Base-by-base conservation (phyloP, 1,140 invertebrate species). In the Bombus waltoni region DNA sequence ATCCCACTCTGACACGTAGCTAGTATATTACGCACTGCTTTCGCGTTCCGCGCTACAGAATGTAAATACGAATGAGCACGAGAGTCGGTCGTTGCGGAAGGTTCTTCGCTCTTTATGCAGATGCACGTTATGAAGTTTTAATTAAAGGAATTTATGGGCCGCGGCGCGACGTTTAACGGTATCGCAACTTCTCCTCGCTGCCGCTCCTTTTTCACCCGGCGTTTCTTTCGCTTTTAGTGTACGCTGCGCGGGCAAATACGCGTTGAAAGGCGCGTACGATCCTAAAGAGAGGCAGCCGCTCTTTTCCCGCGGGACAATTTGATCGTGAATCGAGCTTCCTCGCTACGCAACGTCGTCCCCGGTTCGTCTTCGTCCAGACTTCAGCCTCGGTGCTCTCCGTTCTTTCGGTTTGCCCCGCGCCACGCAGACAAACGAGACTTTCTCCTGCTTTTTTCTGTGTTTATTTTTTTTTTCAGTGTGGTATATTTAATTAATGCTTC, bases 141-240 rank as follows among this genome's bases (percentile, higher is more conserved):
- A 91, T 91, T 91, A 89, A 89, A 85, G 90, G 82, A 89, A 91
- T 91, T 91, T 91, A 91, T 91, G 89, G 78, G 85, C 40, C 79
- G 82, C 87, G 76, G 44, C 82, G 57, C 79, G 80, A 89, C 86
- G 68, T 90, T 90, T 90, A 88, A 88, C 89, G 83, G 38, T 81
- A 82, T 86, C 86, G 72, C 68, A 90, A 83, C 18, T 90, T 86
- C 70, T 28, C 15, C 6, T 25, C 57, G 25, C 57, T 32, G 32
- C 32, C 32, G 32, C 32, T 32, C 32, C 32, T 32, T 32, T 32
- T 32, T 32, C 32, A 32, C 32, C 32, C 57, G 57, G 25, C 22
- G 53, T 75, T 83, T 70, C 88, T 74, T 82, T 89, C 81, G 59
- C 70, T 79, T 57, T 44, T 57, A 71, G 35, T n/a, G 10, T 62